Evolutionary conservation across 2,797 vertebrate genomes (phyloP).

Genomic region (Podarcis siculus): DNA sequence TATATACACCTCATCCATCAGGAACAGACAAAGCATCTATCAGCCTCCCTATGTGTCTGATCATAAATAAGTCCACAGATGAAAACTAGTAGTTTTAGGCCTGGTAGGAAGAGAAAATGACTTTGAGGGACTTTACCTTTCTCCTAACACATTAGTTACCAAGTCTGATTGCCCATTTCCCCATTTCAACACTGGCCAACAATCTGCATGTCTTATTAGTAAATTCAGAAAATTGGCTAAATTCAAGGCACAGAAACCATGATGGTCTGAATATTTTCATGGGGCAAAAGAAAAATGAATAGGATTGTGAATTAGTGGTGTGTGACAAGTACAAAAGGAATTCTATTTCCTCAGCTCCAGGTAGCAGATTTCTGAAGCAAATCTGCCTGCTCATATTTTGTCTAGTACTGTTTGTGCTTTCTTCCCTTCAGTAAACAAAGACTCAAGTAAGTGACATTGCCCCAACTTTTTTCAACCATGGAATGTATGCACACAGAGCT

Average conservation of each 20-base stretch:
- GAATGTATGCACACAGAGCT: too few species aligned
- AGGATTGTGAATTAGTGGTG: neutral
- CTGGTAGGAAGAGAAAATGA: conserved; percentile 5
- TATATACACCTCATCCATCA: conserved; percentile 32
- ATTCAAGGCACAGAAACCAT: neutral
- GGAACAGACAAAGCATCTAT: conserved; percentile 15
- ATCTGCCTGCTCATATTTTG: neutral
- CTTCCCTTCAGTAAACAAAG: neutral
- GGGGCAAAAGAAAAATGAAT: neutral
- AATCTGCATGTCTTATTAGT: neutral
- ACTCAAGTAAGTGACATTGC: too few species aligned
- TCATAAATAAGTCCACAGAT: neutral
- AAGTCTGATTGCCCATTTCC: neutral
- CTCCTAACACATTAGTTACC: neutral
- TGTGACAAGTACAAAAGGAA: too few species aligned
- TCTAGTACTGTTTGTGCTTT: neutral
- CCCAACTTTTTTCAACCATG: too few species aligned
- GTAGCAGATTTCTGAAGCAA: neutral
- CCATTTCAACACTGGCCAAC: neutral
- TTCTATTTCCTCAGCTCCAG: neutral
- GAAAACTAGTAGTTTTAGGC: conserved; percentile 1
- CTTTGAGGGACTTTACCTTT: neutral
- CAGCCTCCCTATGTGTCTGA: neutral
- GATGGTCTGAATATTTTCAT: neutral
- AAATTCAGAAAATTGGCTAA: neutral